A percentile compares a stretch with the other conserved stretches of the same genome.
These are phyloP conservation scores for Periophthalmodon schlosseri DNA, from an alignment of 2,113 vertebrate species.

Conservation along the genomic window DNA sequence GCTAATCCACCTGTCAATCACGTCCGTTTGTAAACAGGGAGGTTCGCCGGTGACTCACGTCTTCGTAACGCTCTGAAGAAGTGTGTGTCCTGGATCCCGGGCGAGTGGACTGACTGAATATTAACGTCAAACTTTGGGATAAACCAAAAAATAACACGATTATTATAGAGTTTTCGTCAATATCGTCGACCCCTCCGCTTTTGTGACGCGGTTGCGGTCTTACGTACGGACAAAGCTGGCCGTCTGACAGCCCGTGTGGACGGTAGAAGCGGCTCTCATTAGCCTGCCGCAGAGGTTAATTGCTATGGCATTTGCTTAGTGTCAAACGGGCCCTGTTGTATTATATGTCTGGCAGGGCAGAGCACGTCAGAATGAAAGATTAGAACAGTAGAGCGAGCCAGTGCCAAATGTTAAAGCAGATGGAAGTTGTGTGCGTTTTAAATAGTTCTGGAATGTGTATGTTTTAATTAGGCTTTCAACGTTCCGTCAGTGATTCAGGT, in stretches of 20 bases:
- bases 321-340: background rate
- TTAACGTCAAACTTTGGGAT: too few relatives aligned
- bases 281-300: constrained; percentile 5
- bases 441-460: background rate
- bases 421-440: background rate
- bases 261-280: constrained; percentile 1
- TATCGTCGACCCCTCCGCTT: too few relatives aligned
- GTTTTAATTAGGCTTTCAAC: background rate
- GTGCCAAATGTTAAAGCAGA: background rate
- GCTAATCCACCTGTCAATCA: too few relatives aligned
- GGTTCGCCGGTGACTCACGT: too few relatives aligned
- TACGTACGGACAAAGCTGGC: background rate
- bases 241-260: background rate
- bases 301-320: constrained; percentile 10
- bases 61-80: too few relatives aligned
- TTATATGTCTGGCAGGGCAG: background rate
- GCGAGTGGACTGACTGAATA: too few relatives aligned
- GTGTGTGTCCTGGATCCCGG: too few relatives aligned
- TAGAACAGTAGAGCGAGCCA: background rate
- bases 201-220: background rate
- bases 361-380: background rate
- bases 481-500: background rate
- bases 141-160: too few relatives aligned
- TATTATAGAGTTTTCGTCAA: too few relatives aligned
- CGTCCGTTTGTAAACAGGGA: too few relatives aligned